These are phyloP conservation scores for Volucella inflata DNA, from an alignment of 2,888 invertebrate genomes.

Conservation along the genomic window DNA sequence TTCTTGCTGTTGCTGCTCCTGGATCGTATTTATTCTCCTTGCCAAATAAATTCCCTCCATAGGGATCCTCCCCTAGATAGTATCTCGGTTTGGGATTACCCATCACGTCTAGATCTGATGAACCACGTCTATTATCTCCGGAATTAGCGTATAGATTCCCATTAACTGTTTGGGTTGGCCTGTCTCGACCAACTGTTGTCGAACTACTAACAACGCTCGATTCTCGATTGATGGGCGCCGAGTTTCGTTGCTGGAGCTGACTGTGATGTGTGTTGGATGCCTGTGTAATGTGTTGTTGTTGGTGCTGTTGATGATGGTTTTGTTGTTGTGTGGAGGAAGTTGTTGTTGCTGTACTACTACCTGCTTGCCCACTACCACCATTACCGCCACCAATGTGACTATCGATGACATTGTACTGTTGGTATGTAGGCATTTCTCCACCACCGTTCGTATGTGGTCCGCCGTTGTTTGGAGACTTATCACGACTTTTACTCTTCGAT, in stretches of 20 bases:
- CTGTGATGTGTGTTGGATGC: slow-evolving; percentile 67
- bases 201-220: slow-evolving; percentile 78
- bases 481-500: slow-evolving; percentile 84
- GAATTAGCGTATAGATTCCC: slow-evolving; percentile 58
- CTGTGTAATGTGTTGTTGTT: slow-evolving; percentile 57
- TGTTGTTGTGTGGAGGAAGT: slow-evolving; percentile 71
- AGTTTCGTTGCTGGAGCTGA: slow-evolving; percentile 72
- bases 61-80: slow-evolving; percentile 94
- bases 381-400: slow-evolving; percentile 81
- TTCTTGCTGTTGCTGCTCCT: slow-evolving; percentile 85
- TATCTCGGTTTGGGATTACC: slow-evolving; percentile 89
- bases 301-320: slow-evolving; percentile 69
- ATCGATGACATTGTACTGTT: slow-evolving; percentile 84
- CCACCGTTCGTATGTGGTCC: slow-evolving; percentile 71
- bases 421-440: slow-evolving; percentile 81
- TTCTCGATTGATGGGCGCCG: slow-evolving; percentile 77
- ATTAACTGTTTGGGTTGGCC: slow-evolving; percentile 69
- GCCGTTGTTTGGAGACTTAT: slow-evolving; percentile 85
- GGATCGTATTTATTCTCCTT: slow-evolving; percentile 92
- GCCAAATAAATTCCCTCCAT: slow-evolving; percentile 92
- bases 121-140: slow-evolving; percentile 76
- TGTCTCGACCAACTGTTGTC: slow-evolving; percentile 77
- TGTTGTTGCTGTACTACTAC: slow-evolving; percentile 75
- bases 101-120: slow-evolving; percentile 80
- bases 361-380: slow-evolving; percentile 75